These are phyloP conservation scores for Manis pentadactyla DNA, from an alignment of 2,797 vertebrate species.

Conservation along the genomic window DNA sequence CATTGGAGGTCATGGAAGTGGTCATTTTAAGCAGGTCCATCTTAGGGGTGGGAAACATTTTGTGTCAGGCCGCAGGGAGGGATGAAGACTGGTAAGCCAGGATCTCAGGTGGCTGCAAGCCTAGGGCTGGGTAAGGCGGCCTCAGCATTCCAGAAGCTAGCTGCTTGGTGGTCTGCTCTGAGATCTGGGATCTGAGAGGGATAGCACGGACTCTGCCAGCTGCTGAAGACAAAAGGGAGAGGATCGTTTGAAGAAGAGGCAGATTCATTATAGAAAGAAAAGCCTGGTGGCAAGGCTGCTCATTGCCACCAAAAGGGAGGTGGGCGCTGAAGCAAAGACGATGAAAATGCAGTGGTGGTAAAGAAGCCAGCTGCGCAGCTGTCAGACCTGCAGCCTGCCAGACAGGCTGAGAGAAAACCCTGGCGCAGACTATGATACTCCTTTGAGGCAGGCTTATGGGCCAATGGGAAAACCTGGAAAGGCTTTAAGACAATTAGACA, in stretches of 20 bases:
- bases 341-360: not conserved
- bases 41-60: not conserved
- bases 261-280: not conserved
- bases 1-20: too few species aligned
- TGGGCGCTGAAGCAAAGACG: not conserved
- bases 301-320: accelerated
- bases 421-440: not conserved
- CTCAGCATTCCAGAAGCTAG: not conserved
- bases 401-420: not conserved
- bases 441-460: not conserved
- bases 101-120: not conserved
- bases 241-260: not conserved
- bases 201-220: not conserved
- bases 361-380: accelerated
- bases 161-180: not conserved
- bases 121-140: not conserved
- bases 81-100: not conserved
- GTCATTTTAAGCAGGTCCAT: not conserved
- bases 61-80: not conserved
- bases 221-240: not conserved
- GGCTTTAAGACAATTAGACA: not conserved
- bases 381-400: not conserved
- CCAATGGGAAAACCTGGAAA: not conserved
- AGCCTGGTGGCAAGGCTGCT: not conserved
- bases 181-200: not conserved